phyloP scores from a whole-genome alignment of 2,888 invertebrate genomes.

The Tupiocoris notatus region DNA sequence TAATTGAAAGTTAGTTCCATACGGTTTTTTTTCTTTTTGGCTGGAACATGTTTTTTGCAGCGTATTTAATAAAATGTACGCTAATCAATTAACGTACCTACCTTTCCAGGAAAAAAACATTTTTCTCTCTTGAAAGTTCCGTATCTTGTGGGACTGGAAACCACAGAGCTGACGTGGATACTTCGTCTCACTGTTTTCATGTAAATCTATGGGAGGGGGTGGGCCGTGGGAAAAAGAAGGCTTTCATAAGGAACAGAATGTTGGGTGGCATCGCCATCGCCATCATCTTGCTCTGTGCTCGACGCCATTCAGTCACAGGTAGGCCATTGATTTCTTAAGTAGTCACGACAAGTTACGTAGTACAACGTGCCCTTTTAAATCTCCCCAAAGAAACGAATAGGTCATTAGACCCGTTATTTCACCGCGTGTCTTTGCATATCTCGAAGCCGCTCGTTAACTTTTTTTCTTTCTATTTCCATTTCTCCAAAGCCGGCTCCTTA shows the following conservation, averaged over 20 bases:
- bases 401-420: not conserved
- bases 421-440: constrained; percentile 12
- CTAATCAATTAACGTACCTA: too few relatives aligned
- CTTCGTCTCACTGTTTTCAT: too few relatives aligned
- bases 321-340: not conserved
- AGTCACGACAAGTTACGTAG: not conserved
- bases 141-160: too few relatives aligned
- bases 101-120: too few relatives aligned
- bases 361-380: not conserved
- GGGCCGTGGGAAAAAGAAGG: not conserved
- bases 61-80: too few relatives aligned
- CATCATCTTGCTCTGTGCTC: too few relatives aligned
- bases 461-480: not conserved
- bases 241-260: not conserved
- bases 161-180: too few relatives aligned
- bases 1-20: too few relatives aligned
- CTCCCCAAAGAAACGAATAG: not conserved
- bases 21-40: too few relatives aligned
- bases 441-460: not conserved
- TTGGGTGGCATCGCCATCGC: not conserved
- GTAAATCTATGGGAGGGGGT: too few relatives aligned
- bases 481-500: not conserved
- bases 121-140: too few relatives aligned
- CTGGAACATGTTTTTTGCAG: too few relatives aligned
- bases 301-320: not conserved